These are phyloP conservation scores for Carollia perspicillata DNA, from an alignment of 2,113 vertebrate species.

Conservation along the genomic window DNA sequence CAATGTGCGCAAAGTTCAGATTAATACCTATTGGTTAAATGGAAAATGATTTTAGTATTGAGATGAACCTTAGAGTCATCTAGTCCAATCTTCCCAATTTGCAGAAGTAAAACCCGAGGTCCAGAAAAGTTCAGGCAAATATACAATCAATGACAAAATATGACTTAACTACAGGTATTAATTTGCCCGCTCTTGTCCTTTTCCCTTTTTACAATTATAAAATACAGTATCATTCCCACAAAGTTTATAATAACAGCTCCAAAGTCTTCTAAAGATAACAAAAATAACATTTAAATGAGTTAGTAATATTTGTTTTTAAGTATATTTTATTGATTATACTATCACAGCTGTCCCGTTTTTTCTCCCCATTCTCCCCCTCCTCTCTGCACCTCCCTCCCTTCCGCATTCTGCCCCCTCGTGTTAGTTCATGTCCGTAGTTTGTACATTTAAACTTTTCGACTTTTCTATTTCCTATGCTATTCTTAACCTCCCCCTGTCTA, in stretches of 20 bases:
- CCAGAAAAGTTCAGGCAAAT: background rate
- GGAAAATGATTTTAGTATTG: background rate
- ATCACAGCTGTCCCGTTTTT: no score
- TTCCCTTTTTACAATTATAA: background rate
- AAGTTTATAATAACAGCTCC: background rate
- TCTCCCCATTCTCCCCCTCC: no score
- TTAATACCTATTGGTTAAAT: background rate
- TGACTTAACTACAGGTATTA: background rate
- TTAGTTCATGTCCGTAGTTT: no score
- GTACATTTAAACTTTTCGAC: no score
- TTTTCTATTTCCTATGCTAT: no score
- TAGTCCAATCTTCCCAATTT: background rate
- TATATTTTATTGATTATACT: no score
- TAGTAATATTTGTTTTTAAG: background rate
- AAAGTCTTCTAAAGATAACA: background rate
- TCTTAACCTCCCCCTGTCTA: no score
- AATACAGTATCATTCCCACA: background rate
- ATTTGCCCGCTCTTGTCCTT: background rate
- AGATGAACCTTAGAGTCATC: background rate
- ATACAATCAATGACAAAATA: background rate
- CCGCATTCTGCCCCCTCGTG: no score
- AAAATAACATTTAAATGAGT: slow-evolving; percentile 31
- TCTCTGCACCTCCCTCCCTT: no score
- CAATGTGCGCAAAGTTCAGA: background rate
- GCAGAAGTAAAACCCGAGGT: background rate